Base-by-base conservation (phyloP, 2,888 invertebrate species). In the Drosophila algonquin region DNA sequence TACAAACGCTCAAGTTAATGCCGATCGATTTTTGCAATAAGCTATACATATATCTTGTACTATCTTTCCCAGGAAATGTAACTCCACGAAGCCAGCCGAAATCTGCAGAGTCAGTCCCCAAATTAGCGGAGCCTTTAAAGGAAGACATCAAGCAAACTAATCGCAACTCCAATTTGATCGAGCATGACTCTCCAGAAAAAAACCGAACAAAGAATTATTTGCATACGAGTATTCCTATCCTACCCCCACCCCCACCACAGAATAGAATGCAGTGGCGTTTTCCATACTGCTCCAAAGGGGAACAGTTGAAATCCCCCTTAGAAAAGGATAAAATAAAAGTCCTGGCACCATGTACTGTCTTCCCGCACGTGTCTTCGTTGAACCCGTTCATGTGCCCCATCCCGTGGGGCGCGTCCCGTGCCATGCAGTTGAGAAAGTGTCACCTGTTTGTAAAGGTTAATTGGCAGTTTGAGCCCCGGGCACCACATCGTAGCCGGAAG, bases 351-450 rank as follows among this genome's bases (percentile, higher is more conserved):
- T 21, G 21, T 21, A 10, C n/a, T 44, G 21, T 51, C 18, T 50
- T 6, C 40, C 9, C 24, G 7, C 55, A 18, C 47, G 71, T 70
- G 73, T 77, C 70, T 53, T 79, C 70, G 40, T 60, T 67, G 54
- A 79, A 77, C 85, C 85, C 87, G 65, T 78, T 80, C 63, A 45
- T 10, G n/a, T 75, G 40, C n/a, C 40, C 40, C 40, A 40, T 14
- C 7, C 14, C 40, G 14, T 14, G 10, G 8, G 24, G 24, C 24
- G 24, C 24, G 14, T 44, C 12, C 21, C 5, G 18, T 46, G 45
- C 27, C 4, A 5, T 44, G 14, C 7, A 57, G 56, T 86, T 88
- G 89, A 79, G 84, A 84, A 84, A 88, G 75, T 83, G 87, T 87
- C 84, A 84, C 84, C 84, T 84, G 84, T 73, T 67, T 51, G 59